A percentile compares a stretch with the other conserved stretches of the same genome.
phyloP scores from a whole-genome alignment of 1,140 invertebrate genomes.

The Odontomachus brunneus region DNA sequence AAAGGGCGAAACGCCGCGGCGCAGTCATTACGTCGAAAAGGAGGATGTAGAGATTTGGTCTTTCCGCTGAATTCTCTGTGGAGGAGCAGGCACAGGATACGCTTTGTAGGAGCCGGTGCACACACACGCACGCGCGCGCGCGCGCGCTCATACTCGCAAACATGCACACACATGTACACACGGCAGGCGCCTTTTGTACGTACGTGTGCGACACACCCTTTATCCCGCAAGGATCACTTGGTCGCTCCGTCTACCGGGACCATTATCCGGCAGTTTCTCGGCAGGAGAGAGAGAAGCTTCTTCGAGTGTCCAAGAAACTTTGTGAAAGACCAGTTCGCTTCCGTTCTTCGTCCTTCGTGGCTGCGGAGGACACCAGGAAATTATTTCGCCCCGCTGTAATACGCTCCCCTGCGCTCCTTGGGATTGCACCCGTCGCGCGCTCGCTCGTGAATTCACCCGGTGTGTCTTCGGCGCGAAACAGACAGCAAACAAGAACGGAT shows the following conservation, averaged over 20 bases:
- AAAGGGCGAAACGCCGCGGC: constrained; percentile 41
- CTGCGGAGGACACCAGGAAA: constrained; percentile 82
- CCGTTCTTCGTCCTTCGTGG: constrained; percentile 73
- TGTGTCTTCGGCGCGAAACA: constrained; percentile 12
- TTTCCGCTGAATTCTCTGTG: constrained; percentile 63
- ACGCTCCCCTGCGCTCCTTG: constrained; percentile 24
- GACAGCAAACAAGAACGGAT: constrained; percentile 15
- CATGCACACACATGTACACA: neutral
- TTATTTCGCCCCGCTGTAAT: constrained; percentile 79
- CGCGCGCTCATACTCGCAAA: too few relatives aligned
- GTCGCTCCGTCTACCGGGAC: constrained; percentile 76
- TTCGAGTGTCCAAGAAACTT: constrained; percentile 83
- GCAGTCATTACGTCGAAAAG: constrained; percentile 67
- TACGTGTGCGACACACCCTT: constrained; percentile 78
- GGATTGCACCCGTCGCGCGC: neutral
- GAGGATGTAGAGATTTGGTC: constrained; percentile 68
- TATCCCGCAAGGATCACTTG: constrained; percentile 79
- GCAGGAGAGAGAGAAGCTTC: constrained; percentile 77
- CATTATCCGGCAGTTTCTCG: constrained; percentile 79
- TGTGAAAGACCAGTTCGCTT: constrained; percentile 79
- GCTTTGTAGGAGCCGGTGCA: constrained; percentile 62
- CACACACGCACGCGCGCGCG: constrained; percentile 26
- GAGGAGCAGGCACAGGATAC: constrained; percentile 39
- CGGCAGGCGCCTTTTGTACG: constrained; percentile 65
- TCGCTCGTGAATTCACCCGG: constrained; percentile 40